Conservation (phyloP, 2,113 vertebrate genomes). For the Nycticorax nycticorax region DNA sequence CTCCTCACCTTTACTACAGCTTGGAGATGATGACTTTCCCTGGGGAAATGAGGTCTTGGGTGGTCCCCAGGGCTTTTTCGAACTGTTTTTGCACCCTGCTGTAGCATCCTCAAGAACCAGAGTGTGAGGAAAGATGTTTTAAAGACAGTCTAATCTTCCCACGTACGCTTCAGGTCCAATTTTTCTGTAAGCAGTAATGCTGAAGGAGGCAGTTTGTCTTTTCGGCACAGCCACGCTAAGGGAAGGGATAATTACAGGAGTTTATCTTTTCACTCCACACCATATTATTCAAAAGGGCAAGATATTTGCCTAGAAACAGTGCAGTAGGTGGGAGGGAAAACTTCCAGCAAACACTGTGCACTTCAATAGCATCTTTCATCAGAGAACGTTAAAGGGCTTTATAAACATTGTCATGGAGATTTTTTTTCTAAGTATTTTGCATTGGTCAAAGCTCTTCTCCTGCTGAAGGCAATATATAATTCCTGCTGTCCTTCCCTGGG, state of each 20-base stretch:
- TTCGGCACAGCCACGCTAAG: not conserved
- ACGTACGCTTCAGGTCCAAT: not conserved
- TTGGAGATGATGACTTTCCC: not conserved
- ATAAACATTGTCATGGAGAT: not conserved
- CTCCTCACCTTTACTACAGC: not conserved
- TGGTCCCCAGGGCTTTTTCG: not conserved
- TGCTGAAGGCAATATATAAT: not conserved
- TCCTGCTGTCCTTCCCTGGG: not conserved
- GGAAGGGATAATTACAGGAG: constrained; percentile 13
- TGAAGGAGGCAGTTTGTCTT: not conserved
- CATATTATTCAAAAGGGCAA: not conserved
- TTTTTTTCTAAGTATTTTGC: not conserved
- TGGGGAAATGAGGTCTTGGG: not conserved
- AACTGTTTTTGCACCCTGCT: not conserved
- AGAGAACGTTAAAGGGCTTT: not conserved
- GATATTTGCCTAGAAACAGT: constrained; percentile 9
- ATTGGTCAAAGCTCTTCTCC: not conserved
- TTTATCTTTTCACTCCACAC: not conserved
- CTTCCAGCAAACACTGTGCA: not conserved
- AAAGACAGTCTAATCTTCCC: not conserved
- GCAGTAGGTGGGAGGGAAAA: not conserved
- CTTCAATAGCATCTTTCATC: not conserved
- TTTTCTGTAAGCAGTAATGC: not conserved
- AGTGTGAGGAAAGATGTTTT: not conserved
- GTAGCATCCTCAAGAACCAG: not conserved